Base-by-base conservation (phyloP, 2,888 invertebrate genomes). In the Halictus ligatus region DNA sequence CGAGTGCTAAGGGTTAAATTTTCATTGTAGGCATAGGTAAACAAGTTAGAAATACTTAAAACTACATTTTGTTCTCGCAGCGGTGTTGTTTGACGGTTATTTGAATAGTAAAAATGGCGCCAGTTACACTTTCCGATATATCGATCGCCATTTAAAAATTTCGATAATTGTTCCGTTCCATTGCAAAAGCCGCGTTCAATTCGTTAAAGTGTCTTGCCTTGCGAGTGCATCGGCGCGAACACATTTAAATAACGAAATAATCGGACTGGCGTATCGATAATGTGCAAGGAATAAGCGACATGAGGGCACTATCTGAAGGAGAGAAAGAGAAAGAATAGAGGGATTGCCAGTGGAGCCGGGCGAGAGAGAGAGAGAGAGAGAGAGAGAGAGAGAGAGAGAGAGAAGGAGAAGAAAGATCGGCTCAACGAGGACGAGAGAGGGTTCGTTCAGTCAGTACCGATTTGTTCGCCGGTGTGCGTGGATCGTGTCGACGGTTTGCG, bases 401-500 rank as follows among this genome's bases (percentile, higher is more conserved):
- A 7, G 21, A 75, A 54, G 69, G 82, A 82, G 86, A 78, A 60
- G 77, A 40, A 58, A 80, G 80, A 78, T 71, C 84, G 75, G 81
- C 85, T 83, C 78, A 88, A 87, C 84, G 88, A 86, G 88, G 75
- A 83, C 85, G 85, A 79, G 81, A 77, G 84, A 80, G 85, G 90
- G 80, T 77, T 72, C 75, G 88, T 86, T 82, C 83, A 75, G 86
- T 94, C 94, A 94, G 94, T 94, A 91, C 89, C 92, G 91, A 91
- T 92, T 93, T 91, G 92, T 90, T 92, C 92, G 91, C 90, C 93
- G 94, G 89, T 86, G 89, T 81, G 92, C 77, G 78, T 83, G 89
- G 89, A 60, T 92, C 88, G 87, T 71, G 84, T 80, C 69, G 78
- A 50, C 69, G 77, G 77, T 84, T 83, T 82, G 85, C 83, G 86